phyloP scores from a whole-genome alignment of 2,113 vertebrate species.

The Pituophis catenifer region DNA sequence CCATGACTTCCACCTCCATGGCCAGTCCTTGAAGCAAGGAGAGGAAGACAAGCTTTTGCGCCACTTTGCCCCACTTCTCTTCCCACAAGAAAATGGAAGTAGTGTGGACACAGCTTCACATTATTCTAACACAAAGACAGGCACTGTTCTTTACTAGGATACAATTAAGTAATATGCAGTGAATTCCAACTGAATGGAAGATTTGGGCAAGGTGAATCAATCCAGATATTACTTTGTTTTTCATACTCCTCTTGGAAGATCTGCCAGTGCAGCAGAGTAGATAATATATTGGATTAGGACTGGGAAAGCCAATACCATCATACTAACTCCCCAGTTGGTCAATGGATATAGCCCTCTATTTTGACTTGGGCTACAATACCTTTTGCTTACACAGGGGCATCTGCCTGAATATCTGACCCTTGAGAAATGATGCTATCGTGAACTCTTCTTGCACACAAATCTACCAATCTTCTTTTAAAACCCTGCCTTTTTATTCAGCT shows the following conservation, averaged over 20 bases:
- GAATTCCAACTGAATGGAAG: not conserved
- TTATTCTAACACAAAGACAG: not conserved
- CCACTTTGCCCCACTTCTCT: not conserved
- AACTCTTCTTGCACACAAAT: not conserved
- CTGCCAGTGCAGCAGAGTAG: not conserved
- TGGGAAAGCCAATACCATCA: not conserved
- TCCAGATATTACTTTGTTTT: not conserved
- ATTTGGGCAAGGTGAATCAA: not conserved
- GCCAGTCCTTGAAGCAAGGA: not conserved
- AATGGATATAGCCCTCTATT: not conserved
- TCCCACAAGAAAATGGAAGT: not conserved
- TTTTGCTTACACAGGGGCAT: not conserved
- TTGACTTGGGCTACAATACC: not conserved
- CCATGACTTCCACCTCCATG: not conserved
- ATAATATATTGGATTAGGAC: not conserved
- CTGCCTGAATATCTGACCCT: not conserved
- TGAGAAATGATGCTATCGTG: not conserved
- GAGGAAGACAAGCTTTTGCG: not conserved
- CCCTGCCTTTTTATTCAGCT: not conserved
- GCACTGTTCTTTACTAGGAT: not conserved
- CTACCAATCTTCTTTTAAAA: not conserved
- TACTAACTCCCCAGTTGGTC: not conserved
- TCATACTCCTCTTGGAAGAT: not conserved
- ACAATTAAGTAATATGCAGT: not conserved
- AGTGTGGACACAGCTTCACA: not conserved